A percentile compares a stretch with the other conserved stretches of the same genome.
Evolutionary conservation across 1,140 invertebrate genomes (phyloP).

Genomic region (Hestina assimilis): DNA sequence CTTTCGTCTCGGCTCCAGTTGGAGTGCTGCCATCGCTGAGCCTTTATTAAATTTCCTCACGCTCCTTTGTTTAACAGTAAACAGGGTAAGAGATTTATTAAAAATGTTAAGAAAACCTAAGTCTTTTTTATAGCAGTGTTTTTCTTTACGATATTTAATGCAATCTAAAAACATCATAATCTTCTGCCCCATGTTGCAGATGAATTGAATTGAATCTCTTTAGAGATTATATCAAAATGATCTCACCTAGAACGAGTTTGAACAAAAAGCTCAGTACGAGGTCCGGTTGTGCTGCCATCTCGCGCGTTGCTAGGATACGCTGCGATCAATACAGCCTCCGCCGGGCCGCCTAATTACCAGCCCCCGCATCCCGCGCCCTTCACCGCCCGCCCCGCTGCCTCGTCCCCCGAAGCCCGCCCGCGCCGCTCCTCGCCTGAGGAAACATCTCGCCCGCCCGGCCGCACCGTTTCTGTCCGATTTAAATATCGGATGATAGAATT

Average conservation of each 20-base stretch:
- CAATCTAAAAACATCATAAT: slow-evolving; percentile 49
- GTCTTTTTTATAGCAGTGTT: slow-evolving; percentile 9
- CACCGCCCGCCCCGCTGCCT: slow-evolving; percentile 20
- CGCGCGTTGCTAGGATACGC: slow-evolving; percentile 74
- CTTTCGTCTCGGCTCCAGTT: slow-evolving; percentile 25
- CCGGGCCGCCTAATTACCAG: slow-evolving; percentile 74
- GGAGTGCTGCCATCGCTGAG: slow-evolving; percentile 35
- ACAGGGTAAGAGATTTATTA: slow-evolving; percentile 21
- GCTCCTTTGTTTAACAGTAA: slow-evolving; percentile 28
- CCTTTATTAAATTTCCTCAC: slow-evolving; percentile 41
- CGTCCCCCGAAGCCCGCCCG: slow-evolving; percentile 15
- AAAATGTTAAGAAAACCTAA: slow-evolving; percentile 15
- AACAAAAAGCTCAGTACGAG: slow-evolving; percentile 67
- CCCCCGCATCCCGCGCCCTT: slow-evolving; percentile 29
- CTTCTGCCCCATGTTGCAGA: slow-evolving; percentile 36
- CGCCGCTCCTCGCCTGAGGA: slow-evolving; percentile 37
- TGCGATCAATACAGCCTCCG: slow-evolving; percentile 75
- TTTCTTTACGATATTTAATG: slow-evolving; percentile 16
- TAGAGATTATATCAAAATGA: slow-evolving; percentile 67
- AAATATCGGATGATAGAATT: slow-evolving; percentile 77
- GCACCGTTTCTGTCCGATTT: slow-evolving; percentile 59
- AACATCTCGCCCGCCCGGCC: slow-evolving; percentile 50
- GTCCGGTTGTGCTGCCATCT: slow-evolving; percentile 67
- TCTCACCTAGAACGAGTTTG: slow-evolving; percentile 63
- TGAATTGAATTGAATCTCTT: slow-evolving; percentile 62